A percentile compares a stretch with the other conserved stretches of the same genome.
phyloP scores from a whole-genome alignment of 1,140 invertebrate species.

The Dufourea novaeangliae region DNA sequence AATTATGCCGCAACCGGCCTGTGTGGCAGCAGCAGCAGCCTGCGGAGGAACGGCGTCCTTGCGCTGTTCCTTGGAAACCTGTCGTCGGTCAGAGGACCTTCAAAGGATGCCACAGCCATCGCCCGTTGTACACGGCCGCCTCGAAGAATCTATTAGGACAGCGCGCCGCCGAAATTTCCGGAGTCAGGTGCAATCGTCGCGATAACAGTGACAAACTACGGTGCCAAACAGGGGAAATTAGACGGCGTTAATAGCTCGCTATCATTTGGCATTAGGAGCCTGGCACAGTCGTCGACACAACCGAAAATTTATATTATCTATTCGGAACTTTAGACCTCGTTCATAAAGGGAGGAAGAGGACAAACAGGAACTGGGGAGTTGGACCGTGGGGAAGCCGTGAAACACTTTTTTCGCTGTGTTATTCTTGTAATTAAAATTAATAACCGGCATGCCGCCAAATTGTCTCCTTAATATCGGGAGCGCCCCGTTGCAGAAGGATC shows the following conservation, averaged over 20 bases:
- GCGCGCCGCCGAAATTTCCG: neutral
- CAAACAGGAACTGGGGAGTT: neutral
- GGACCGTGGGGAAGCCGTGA: too few relatives aligned
- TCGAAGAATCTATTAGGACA: conserved; percentile 3
- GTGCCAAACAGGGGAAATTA: neutral
- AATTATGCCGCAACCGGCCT: conserved; percentile 72
- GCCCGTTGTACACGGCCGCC: too few relatives aligned
- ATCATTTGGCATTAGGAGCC: conserved; percentile 44
- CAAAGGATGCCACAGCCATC: conserved; percentile 44
- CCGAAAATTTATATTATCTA: conserved; percentile 44
- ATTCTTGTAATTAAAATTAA: conserved; percentile 80
- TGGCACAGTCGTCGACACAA: conserved; percentile 29
- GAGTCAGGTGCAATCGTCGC: neutral
- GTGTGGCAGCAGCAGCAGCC: too few relatives aligned
- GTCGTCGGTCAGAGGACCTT: conserved; percentile 39
- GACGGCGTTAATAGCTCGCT: conserved; percentile 26
- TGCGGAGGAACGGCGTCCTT: conserved; percentile 47
- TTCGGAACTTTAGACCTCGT: conserved; percentile 41
- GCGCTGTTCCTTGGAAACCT: conserved; percentile 11
- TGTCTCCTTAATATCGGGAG: conserved; percentile 77
- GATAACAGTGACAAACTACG: neutral
- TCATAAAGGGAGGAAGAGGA: conserved; percentile 30
- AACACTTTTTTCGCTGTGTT: conserved; percentile 70
- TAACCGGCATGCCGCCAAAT: conserved; percentile 79
- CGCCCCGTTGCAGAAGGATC: neutral